Percentiles rank a stretch among this genome's conserved stretches.
These are phyloP conservation scores for Hypomecis atomaria DNA, from an alignment of 2,888 invertebrate species.

Conservation along the genomic window DNA sequence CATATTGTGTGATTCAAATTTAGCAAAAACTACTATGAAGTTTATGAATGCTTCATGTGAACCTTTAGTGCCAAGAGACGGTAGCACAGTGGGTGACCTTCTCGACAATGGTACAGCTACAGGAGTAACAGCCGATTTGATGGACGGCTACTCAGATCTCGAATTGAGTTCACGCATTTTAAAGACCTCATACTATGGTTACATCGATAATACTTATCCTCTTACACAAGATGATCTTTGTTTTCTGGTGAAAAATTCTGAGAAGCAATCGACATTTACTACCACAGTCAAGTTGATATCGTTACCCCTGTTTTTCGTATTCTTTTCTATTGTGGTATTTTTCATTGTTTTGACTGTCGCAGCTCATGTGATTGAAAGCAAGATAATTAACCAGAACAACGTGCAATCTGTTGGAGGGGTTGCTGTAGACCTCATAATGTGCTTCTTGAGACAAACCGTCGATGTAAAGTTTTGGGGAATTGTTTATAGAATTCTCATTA, in stretches of 20 bases:
- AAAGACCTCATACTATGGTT: slow-evolving; percentile 75
- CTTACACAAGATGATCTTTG: slow-evolving; percentile 83
- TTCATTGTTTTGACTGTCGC: slow-evolving; percentile 58
- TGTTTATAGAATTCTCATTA: slow-evolving; percentile 63
- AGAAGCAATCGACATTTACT: slow-evolving; percentile 76
- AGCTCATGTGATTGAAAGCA: slow-evolving; percentile 62
- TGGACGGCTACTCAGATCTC: slow-evolving; percentile 81
- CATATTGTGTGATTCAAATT: slow-evolving; percentile 61
- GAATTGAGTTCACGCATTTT: slow-evolving; percentile 83
- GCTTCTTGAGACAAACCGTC: slow-evolving; percentile 74
- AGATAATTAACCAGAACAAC: slow-evolving; percentile 54
- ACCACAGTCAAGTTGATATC: slow-evolving; percentile 69
- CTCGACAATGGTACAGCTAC: slow-evolving; percentile 74
- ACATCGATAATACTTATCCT: slow-evolving; percentile 81
- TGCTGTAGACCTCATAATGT: slow-evolving; percentile 68
- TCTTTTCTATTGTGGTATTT: slow-evolving; percentile 58
- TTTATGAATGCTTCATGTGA: slow-evolving; percentile 72
- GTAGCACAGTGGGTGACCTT: slow-evolving; percentile 72
- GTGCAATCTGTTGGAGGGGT: slow-evolving; percentile 55
- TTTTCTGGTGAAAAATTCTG: slow-evolving; percentile 81
- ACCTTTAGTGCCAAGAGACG: slow-evolving; percentile 69
- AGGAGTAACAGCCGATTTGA: slow-evolving; percentile 74
- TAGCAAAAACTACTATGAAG: slow-evolving; percentile 64
- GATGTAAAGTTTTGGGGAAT: slow-evolving; percentile 69
- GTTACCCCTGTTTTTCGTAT: slow-evolving; percentile 58